Conservation (phyloP, 2,888 invertebrate species). For the Drosophila anomelani region DNA sequence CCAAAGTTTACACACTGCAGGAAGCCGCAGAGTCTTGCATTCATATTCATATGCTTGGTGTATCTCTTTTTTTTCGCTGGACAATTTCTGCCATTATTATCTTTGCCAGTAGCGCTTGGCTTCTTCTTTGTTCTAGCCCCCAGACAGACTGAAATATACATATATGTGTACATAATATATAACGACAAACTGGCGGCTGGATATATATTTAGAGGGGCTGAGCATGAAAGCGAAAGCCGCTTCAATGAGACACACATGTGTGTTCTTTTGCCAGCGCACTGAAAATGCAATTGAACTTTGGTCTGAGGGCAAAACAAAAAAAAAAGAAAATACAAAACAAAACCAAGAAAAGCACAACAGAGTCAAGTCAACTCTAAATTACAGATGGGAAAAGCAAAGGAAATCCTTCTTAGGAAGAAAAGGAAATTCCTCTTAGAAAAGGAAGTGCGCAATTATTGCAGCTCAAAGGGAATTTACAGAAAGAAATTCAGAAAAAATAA, state of each 20-base stretch:
- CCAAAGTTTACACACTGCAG: slow-evolving; percentile 30
- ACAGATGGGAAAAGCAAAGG: not conserved
- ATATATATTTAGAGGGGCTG: slow-evolving; percentile 27
- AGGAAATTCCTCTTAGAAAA: not conserved
- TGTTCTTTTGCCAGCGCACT: not conserved
- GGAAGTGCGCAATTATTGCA: not conserved
- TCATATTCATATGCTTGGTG: slow-evolving; percentile 19
- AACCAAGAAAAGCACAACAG: not conserved
- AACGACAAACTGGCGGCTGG: slow-evolving; percentile 6
- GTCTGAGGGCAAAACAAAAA: not conserved
- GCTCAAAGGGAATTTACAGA: rapidly evolving
- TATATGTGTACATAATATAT: not conserved
- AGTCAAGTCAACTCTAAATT: not conserved
- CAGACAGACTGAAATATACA: slow-evolving; percentile 7
- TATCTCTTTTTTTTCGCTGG: slow-evolving; percentile 60
- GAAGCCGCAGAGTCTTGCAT: slow-evolving; percentile 33
- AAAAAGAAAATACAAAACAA: not conserved
- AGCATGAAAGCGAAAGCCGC: slow-evolving; percentile 68
- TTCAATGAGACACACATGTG: slow-evolving; percentile 26
- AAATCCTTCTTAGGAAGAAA: too few relatives aligned
- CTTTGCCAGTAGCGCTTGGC: slow-evolving; percentile 30
- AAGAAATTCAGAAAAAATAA: not conserved
- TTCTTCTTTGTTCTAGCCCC: slow-evolving; percentile 32
- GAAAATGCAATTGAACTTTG: slow-evolving; percentile 31
- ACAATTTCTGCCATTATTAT: slow-evolving; percentile 52